Evolutionary conservation across 2,113 vertebrate genomes (phyloP).

Genomic region (Phoxinus phoxinus): DNA sequence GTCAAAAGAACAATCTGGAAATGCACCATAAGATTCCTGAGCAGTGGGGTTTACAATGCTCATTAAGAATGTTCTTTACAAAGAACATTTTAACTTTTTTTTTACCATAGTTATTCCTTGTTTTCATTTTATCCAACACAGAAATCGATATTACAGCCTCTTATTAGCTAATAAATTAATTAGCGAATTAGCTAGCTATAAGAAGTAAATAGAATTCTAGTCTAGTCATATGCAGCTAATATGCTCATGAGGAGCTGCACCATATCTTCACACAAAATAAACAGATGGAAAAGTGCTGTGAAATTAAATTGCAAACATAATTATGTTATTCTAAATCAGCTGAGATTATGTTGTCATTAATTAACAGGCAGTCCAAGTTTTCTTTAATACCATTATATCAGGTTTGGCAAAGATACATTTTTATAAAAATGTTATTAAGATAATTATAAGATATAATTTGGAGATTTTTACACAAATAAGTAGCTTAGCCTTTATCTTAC

Average conservation of each 20-base stretch:
- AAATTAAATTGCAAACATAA: background rate
- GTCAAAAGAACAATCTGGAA: conserved; percentile 48
- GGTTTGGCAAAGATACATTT: background rate
- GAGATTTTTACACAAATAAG: no score
- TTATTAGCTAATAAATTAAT: background rate
- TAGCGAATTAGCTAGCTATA: background rate
- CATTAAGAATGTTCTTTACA: background rate
- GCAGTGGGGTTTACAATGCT: background rate
- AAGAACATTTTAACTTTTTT: background rate
- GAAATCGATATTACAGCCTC: background rate
- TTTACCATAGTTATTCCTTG: no score
- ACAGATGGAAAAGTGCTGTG: background rate
- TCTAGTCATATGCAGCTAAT: background rate
- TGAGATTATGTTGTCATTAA: background rate
- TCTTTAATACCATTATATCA: background rate
- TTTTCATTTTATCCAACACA: background rate
- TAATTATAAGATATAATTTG: no score
- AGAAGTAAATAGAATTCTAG: background rate
- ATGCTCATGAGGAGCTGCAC: background rate
- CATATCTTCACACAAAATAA: background rate
- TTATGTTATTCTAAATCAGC: background rate
- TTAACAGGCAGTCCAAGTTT: background rate
- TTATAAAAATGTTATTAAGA: no score
- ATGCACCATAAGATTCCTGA: background rate
- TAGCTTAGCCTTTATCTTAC: no score